phyloP scores from a whole-genome alignment of 2,888 invertebrate genomes.

The Uropetala carovei region DNA sequence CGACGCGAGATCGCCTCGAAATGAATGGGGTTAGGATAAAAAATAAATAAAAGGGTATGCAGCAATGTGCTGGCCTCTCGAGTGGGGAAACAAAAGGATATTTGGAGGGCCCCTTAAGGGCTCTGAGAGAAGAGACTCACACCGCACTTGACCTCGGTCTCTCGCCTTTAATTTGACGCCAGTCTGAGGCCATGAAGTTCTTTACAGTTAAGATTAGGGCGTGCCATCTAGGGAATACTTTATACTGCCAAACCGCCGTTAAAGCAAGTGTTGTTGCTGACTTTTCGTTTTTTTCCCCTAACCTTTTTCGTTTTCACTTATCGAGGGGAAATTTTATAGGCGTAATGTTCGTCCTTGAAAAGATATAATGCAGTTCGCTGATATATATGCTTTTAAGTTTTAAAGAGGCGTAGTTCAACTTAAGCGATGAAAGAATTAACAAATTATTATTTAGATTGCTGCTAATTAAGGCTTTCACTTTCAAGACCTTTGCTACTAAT shows the following conservation, averaged over 20 bases:
- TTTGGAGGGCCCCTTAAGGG: slow-evolving; percentile 3
- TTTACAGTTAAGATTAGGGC: not conserved
- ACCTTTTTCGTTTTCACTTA: not conserved
- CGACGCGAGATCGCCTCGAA: not conserved
- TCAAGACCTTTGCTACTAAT: too few relatives aligned
- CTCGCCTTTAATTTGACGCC: slow-evolving; percentile 17
- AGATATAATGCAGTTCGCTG: not conserved
- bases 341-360: not conserved
- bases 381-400: too few relatives aligned
- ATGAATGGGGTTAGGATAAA: not conserved
- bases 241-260: not conserved
- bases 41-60: not conserved
- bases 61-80: not conserved
- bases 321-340: not conserved
- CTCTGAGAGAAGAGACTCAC: not conserved
- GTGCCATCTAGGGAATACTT: not conserved
- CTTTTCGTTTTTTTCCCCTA: not conserved
- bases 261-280: not conserved
- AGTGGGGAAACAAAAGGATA: not conserved
- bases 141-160: not conserved
- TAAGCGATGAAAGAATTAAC: too few relatives aligned
- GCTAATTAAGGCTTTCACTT: too few relatives aligned
- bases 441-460: too few relatives aligned
- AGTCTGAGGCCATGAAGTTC: not conserved
- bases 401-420: too few relatives aligned